Evolutionary conservation across 23 tunicate genomes (phyloP).

Genomic region (Trididemnum miniatum): DNA sequence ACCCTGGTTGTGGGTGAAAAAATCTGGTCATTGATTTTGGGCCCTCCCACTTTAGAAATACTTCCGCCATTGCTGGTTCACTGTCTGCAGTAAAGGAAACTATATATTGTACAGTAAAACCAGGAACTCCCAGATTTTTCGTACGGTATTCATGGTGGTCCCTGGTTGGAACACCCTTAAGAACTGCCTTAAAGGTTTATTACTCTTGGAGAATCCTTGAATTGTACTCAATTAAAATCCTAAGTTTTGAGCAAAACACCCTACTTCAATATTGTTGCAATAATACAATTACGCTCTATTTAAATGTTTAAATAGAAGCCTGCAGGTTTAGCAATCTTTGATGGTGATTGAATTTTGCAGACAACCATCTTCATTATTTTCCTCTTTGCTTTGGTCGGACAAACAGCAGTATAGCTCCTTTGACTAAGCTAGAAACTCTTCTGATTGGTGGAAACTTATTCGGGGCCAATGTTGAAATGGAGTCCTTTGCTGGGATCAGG

Average conservation of each 20-base stretch:
- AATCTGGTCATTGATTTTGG: too few species aligned
- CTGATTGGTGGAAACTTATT: constrained; percentile 43
- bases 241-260: too few species aligned
- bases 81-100: too few species aligned
- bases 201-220: not conserved
- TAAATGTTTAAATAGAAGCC: not conserved
- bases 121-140: too few species aligned
- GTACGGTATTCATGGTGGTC: too few species aligned
- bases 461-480: constrained; percentile 30
- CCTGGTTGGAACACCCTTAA: not conserved
- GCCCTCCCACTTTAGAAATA: too few species aligned
- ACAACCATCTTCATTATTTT: constrained; percentile 47
- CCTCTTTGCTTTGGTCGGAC: constrained; percentile 42
- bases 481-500: constrained; percentile 20
- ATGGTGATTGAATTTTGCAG: constrained; percentile 8
- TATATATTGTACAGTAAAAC: too few species aligned
- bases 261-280: not conserved
- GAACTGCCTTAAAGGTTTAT: too few species aligned
- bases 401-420: constrained; percentile 13
- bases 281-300: not conserved
- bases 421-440: constrained; percentile 30
- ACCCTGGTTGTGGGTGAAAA: too few species aligned
- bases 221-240: not conserved
- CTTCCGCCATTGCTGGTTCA: too few species aligned
- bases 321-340: too few species aligned